phyloP scores from a whole-genome alignment of 2,797 vertebrate genomes.

The Enteromius mattozi region DNA sequence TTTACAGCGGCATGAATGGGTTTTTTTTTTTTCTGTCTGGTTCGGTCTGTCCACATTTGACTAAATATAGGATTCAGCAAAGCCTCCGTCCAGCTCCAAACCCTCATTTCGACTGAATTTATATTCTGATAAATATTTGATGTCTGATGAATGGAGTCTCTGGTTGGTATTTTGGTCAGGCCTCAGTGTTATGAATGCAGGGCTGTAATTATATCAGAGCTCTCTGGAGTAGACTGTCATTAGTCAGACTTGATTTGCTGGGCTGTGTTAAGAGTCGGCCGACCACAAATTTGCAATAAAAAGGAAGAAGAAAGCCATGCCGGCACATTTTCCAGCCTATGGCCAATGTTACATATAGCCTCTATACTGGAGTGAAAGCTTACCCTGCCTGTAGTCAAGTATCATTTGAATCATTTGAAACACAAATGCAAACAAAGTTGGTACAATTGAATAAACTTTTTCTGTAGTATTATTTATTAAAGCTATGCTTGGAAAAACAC shows the following conservation, averaged over 20 bases:
- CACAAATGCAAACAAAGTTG: background rate
- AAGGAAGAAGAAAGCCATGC: constrained; percentile 27
- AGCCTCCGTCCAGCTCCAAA: constrained; percentile 39
- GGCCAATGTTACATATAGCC: background rate
- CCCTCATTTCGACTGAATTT: constrained; percentile 51
- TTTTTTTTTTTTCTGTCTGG: background rate
- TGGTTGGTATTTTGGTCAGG: constrained; percentile 26
- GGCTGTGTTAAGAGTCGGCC: constrained; percentile 16
- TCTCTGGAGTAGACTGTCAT: constrained; percentile 43
- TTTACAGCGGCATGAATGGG: background rate
- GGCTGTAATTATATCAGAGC: constrained; percentile 38
- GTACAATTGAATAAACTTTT: background rate
- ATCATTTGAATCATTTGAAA: background rate
- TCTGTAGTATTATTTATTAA: background rate
- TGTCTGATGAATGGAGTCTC: constrained; percentile 50
- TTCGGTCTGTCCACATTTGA: constrained; percentile 41
- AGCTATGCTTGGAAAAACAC: background rate
- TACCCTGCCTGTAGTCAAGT: background rate
- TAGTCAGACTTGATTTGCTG: constrained; percentile 50
- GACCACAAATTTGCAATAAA: constrained; percentile 34
- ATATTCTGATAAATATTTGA: constrained; percentile 62
- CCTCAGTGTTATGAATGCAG: constrained; percentile 41
- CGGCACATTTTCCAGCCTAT: constrained; percentile 16
- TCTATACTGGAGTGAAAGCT: background rate
- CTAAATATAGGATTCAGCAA: constrained; percentile 33